phyloP scores from a whole-genome alignment of 2,888 invertebrate species.

The Tipula confusa region DNA sequence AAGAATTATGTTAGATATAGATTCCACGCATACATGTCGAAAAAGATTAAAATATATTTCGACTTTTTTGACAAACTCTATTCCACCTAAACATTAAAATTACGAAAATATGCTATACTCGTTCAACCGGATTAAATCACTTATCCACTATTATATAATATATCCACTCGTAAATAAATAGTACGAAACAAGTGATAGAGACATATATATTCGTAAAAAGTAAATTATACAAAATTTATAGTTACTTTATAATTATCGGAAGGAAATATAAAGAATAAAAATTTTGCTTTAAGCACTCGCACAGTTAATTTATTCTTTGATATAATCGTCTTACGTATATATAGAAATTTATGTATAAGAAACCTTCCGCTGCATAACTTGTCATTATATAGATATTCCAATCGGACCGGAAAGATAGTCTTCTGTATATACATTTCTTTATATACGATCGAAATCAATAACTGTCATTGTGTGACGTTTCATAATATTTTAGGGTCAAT shows the following conservation, averaged over 20 bases:
- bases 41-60: too few relatives aligned
- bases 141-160: not conserved
- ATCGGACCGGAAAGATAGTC: not conserved
- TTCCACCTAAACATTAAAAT: not conserved
- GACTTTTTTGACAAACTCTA: not conserved
- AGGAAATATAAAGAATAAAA: not conserved
- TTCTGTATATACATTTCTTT: not conserved
- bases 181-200: not conserved
- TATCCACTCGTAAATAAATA: not conserved
- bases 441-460: not conserved
- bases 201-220: not conserved
- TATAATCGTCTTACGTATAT: not conserved
- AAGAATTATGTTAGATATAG: too few relatives aligned
- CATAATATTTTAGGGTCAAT: not conserved
- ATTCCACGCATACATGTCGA: too few relatives aligned
- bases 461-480: not conserved
- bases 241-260: slow-evolving; percentile 5
- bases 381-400: not conserved
- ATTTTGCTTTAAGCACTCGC: not conserved
- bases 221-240: slow-evolving; percentile 6
- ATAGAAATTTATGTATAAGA: not conserved
- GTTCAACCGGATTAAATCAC: slow-evolving; percentile 3
- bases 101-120: not conserved
- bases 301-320: not conserved
- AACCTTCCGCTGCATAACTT: not conserved